Conservation (phyloP, 2,888 invertebrate genomes). For the Spatulosminthurus flaviceps region DNA sequence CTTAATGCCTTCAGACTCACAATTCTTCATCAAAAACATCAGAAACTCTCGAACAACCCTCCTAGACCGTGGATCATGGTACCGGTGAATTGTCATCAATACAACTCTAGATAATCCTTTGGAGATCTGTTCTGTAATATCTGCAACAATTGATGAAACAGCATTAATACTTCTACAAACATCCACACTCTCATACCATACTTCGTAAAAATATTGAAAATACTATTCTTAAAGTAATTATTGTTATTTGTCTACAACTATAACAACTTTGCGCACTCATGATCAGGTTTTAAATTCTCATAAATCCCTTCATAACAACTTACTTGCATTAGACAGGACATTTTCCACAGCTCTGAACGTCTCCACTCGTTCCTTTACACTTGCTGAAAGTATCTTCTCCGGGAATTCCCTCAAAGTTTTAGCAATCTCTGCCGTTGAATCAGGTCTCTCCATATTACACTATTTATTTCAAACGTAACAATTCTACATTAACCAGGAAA, state of each 20-base stretch:
- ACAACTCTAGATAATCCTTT: conserved; percentile 82
- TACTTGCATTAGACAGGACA: conserved; percentile 79
- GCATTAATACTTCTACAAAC: neutral
- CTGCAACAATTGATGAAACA: neutral
- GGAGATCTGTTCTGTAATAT: conserved; percentile 76
- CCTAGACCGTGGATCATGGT: conserved; percentile 82
- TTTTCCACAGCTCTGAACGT: conserved; percentile 75
- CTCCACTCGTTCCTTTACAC: conserved; percentile 75
- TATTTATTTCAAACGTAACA: neutral
- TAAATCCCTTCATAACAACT: neutral
- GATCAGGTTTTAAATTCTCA: no score
- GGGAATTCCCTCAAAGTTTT: conserved; percentile 79
- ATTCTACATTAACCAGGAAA: neutral
- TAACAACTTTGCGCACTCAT: no score
- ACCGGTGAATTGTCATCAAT: conserved; percentile 79
- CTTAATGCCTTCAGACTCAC: conserved; percentile 49
- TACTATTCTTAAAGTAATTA: no score
- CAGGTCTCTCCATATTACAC: conserved; percentile 49
- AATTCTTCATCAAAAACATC: conserved; percentile 47
- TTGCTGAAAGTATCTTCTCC: conserved; percentile 77
- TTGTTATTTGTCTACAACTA: no score
- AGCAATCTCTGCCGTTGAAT: conserved; percentile 70
- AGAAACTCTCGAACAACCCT: conserved; percentile 76
- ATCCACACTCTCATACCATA: no score
- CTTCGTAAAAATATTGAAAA: neutral